A percentile compares a stretch with the other conserved stretches of the same genome.
Conservation (phyloP, 1,140 invertebrate genomes). For the Anagrus nilaparvatae region DNA sequence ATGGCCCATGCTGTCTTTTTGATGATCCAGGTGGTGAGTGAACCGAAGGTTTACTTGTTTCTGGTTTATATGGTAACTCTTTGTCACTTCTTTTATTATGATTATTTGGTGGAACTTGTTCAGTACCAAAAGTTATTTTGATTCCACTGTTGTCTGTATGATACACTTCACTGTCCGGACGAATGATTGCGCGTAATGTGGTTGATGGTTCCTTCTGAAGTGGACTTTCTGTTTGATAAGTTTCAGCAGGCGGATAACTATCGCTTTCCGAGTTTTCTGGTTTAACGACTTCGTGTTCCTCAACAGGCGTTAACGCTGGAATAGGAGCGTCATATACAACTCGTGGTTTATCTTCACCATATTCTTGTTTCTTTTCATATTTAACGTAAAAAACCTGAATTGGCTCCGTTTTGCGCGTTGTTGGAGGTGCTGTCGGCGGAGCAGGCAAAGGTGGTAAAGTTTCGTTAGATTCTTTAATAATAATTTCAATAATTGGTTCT, state of each 20-base stretch:
- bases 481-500: constrained; percentile 84
- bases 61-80: constrained; percentile 31
- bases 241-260: constrained; percentile 35
- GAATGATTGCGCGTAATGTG: constrained; percentile 69
- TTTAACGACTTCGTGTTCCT: constrained; percentile 47
- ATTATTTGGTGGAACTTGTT: constrained; percentile 41
- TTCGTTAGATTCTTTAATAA: constrained; percentile 81
- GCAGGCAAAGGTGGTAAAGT: constrained; percentile 58
- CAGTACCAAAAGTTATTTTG: constrained; percentile 63
- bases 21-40: constrained; percentile 24
- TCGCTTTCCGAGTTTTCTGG: constrained; percentile 28
- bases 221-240: constrained; percentile 23
- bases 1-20: constrained; percentile 36
- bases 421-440: constrained; percentile 39
- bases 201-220: constrained; percentile 46
- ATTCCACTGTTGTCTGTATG: constrained; percentile 61
- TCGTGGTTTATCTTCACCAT: constrained; percentile 50
- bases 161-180: constrained; percentile 71
- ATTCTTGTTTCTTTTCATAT: constrained; percentile 63
- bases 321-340: constrained; percentile 69
- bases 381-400: constrained; percentile 85
- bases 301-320: constrained; percentile 57
- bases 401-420: constrained; percentile 62
- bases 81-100: constrained; percentile 38
- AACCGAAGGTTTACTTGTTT: constrained; percentile 20